Percentiles rank a stretch among this genome's conserved stretches.
Evolutionary conservation across 2,888 invertebrate species (phyloP).

Genomic region (Chloromyia formosa): DNA sequence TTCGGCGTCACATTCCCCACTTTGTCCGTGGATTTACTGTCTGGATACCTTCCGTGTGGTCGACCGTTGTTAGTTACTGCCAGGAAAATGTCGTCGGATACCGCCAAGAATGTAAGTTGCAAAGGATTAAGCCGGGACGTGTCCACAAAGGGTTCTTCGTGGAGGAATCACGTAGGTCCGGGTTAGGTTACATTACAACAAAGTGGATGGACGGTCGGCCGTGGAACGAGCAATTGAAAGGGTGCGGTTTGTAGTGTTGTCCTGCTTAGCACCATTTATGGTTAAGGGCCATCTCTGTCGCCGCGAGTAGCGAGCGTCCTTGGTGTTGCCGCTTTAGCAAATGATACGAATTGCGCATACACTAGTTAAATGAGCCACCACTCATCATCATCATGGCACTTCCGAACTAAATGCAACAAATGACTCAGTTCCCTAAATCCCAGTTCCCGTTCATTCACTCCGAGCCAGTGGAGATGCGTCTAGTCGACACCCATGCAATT

Average conservation of each 20-base stretch:
- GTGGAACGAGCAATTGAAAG: not conserved
- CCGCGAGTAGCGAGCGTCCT: conserved; percentile 13
- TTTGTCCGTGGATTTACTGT: conserved; percentile 12
- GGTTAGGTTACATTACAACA: not conserved
- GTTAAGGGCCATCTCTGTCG: conserved; percentile 20
- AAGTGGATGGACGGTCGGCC: not conserved
- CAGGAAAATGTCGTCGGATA: conserved; percentile 35
- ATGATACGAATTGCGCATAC: too few species aligned
- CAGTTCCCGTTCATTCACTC: too few species aligned
- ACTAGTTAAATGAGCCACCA: too few species aligned
- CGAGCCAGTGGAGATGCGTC: too few species aligned
- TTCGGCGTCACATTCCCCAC: not conserved
- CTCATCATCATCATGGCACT: too few species aligned
- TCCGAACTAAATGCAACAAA: too few species aligned
- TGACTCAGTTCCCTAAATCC: too few species aligned
- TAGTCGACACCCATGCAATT: too few species aligned
- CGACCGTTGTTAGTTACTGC: not conserved
- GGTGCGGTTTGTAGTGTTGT: conserved; percentile 28
- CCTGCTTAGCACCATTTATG: conserved; percentile 5
- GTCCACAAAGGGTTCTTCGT: not conserved
- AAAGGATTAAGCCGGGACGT: not conserved
- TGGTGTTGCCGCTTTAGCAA: conserved; percentile 12
- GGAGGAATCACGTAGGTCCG: not conserved
- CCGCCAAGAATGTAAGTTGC: conserved; percentile 33
- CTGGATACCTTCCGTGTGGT: not conserved